phyloP scores from a whole-genome alignment of 2,797 vertebrate genomes.

The Silurus aristotelis region DNA sequence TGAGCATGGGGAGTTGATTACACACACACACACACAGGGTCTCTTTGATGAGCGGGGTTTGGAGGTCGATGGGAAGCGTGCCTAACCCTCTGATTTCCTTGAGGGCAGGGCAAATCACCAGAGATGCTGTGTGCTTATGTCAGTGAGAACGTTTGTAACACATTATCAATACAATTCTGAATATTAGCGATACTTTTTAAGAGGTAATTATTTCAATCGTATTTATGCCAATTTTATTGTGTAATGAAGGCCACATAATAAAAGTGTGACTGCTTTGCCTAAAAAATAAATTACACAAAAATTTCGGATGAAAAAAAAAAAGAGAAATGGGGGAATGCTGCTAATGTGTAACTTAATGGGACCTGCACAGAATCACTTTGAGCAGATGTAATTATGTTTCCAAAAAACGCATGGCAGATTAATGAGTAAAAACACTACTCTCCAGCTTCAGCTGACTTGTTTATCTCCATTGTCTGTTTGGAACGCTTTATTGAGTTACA shows the following conservation, averaged over 20 bases:
- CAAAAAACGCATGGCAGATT: conserved; percentile 67
- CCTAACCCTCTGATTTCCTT: conserved; percentile 68
- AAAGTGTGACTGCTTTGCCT: not conserved
- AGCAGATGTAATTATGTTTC: conserved; percentile 77
- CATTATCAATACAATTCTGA: not conserved
- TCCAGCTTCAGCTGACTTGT: conserved; percentile 67
- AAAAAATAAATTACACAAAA: not conserved
- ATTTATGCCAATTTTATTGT: not conserved
- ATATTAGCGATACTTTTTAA: not conserved
- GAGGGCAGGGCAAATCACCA: conserved; percentile 56
- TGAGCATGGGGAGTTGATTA: conserved; percentile 70
- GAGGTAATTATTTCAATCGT: not conserved
- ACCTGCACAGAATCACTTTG: conserved; percentile 75
- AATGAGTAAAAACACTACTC: conserved; percentile 62
- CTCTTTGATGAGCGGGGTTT: conserved; percentile 73
- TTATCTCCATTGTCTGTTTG: conserved; percentile 75
- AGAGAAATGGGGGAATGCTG: conserved; percentile 36
- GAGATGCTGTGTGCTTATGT: conserved; percentile 41
- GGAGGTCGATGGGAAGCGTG: conserved; percentile 70
- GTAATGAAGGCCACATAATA: not conserved
- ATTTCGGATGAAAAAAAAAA: not conserved
- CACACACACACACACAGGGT: conserved; percentile 55
- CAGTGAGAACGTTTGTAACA: not conserved
- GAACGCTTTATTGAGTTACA: conserved; percentile 74
- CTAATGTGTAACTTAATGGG: conserved; percentile 71